These are phyloP conservation scores for Homarus gammarus DNA, from an alignment of 2,888 invertebrate genomes.

Conservation along the genomic window DNA sequence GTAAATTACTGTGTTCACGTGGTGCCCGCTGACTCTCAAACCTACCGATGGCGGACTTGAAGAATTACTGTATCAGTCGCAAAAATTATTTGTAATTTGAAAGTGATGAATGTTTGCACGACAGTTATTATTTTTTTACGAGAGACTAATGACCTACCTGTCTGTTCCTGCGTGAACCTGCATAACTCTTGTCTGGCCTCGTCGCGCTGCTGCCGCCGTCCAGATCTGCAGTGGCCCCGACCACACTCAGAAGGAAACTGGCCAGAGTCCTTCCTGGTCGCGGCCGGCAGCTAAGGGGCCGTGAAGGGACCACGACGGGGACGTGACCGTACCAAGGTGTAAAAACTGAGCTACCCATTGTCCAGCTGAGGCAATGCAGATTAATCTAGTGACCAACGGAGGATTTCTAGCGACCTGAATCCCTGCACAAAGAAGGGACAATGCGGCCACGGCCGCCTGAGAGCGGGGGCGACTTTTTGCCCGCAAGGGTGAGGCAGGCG, in stretches of 20 bases:
- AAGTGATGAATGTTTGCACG: no score
- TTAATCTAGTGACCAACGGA: conserved; percentile 64
- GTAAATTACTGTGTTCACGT: no score
- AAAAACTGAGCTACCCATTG: conserved; percentile 63
- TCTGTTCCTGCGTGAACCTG: background rate
- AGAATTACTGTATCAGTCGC: no score
- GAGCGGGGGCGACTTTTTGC: conserved; percentile 50
- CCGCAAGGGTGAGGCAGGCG: conserved; percentile 27
- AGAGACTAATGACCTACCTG: background rate
- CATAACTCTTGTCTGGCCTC: background rate
- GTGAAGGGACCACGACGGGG: conserved; percentile 17
- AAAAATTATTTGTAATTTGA: no score
- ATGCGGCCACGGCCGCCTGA: conserved; percentile 31
- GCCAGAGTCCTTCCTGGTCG: conserved; percentile 36
- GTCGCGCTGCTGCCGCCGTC: background rate
- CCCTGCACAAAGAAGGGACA: conserved; percentile 41
- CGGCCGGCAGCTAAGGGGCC: conserved; percentile 42
- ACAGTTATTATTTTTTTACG: background rate
- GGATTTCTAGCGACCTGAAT: conserved; percentile 40
- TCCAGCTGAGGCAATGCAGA: conserved; percentile 64
- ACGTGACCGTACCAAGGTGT: conserved; percentile 45
- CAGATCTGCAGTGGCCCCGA: conserved; percentile 29
- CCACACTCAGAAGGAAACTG: conserved; percentile 64
- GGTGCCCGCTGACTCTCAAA: no score
- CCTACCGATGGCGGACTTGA: no score